Conservation (phyloP, 2,797 vertebrate species). For the Cyclura pinguis region DNA sequence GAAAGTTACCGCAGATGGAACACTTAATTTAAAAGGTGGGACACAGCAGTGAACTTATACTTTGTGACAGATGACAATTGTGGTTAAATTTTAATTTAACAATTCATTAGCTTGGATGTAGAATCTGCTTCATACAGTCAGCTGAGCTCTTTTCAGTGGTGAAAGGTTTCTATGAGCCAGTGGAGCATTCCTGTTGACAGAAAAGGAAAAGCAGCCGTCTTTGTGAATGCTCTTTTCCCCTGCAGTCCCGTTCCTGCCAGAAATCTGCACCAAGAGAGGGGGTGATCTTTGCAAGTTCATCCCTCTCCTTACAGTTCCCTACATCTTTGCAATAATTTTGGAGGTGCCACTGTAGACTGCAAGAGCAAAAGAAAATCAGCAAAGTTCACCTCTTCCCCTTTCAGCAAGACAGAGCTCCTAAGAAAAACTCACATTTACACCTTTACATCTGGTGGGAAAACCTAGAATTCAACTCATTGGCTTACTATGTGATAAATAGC, state of each 20-base stretch:
- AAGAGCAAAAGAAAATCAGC: background rate
- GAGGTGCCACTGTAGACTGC: background rate
- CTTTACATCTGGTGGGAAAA: background rate
- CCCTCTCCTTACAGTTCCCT: background rate
- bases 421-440: background rate
- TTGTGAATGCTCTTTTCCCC: background rate
- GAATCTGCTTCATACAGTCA: background rate
- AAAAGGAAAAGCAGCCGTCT: background rate
- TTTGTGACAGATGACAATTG: rapidly evolving
- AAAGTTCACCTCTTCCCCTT: background rate
- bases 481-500: background rate
- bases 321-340: background rate
- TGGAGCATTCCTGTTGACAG: background rate
- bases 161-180: background rate
- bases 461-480: background rate
- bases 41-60: background rate
- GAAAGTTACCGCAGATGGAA: background rate
- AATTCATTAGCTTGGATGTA: background rate
- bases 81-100: background rate
- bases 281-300: background rate
- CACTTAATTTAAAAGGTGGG: background rate
- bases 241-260: background rate
- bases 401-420: background rate
- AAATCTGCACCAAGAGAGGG: background rate
- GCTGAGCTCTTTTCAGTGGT: background rate